phyloP scores from a whole-genome alignment of 2,113 vertebrate genomes.

The Callopanchax toddi region DNA sequence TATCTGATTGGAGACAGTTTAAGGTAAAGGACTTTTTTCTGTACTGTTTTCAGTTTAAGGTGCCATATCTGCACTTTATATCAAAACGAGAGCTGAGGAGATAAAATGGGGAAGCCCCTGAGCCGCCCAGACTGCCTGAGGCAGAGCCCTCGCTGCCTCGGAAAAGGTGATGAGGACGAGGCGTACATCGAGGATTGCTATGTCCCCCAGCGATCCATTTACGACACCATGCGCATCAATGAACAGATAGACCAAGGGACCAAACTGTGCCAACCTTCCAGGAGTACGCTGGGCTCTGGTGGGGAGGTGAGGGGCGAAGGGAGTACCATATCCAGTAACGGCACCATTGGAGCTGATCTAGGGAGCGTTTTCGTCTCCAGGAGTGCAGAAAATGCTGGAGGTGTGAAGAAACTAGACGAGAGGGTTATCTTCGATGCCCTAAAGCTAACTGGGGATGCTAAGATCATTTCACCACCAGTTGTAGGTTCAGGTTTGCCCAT shows the following conservation, averaged over 20 bases:
- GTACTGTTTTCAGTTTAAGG: conserved; percentile 12
- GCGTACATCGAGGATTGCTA: conserved; percentile 99
- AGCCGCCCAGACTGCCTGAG: conserved; percentile 98
- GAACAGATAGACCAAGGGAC: conserved; percentile 98
- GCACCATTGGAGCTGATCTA: conserved; percentile 86
- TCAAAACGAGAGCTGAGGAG: conserved; percentile 2
- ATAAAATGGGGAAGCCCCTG: conserved; percentile 94
- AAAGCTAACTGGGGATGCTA: conserved; percentile 91
- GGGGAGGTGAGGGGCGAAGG: conserved; percentile 82
- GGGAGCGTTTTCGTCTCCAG: conserved; percentile 85
- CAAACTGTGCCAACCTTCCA: conserved; percentile 92
- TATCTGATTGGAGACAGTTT: conserved; percentile 32
- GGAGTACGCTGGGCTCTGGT: conserved; percentile 88
- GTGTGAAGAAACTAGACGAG: conserved; percentile 90
- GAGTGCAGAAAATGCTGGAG: conserved; percentile 62
- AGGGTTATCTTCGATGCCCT: conserved; percentile 96
- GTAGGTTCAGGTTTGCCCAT: conserved; percentile 65
- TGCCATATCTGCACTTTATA: conserved; percentile 40
- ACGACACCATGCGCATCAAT: conserved; percentile 99
- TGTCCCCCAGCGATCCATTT: conserved; percentile 98
- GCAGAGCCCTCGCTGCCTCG: conserved; percentile 93
- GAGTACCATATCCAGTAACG: conserved; percentile 95
- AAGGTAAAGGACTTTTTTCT: conserved; percentile 40
- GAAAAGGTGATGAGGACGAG: conserved; percentile 96
- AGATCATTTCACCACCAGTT: conserved; percentile 79